Evolutionary conservation across 2,888 invertebrate genomes (phyloP), one percentile per base, ranked within the genome.

Genomic region (Malacosoma neustria): DNA sequence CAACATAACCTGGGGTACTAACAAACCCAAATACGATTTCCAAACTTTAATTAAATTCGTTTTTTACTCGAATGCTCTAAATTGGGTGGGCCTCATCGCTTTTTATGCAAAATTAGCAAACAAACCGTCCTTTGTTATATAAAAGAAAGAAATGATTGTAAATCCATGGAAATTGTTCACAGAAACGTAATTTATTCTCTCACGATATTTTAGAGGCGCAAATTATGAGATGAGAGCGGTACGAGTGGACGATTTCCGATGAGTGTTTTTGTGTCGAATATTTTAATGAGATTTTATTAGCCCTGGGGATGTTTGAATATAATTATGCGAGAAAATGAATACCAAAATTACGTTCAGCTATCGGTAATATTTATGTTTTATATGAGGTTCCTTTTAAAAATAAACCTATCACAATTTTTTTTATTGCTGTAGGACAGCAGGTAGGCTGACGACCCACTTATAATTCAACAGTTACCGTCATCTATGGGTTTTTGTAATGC

Each of bases 81-180:
- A 22, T 22, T 22, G 22, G 22, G 22, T 7, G 22, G 22, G 38
- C 37, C 36, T 37, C 40, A 14, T 42, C 43, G 39, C 33, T 44
- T 54, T 54, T 52, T 52, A 49, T 55, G 48, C 46, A 46, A 54
- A 59, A 54, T 56, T 50, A 43, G 53, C 48, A 51, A 59, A 61
- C 48, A 56, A 53, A 43, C 43, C 51, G 34, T 41, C 43, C 42
- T 54, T 55, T 58, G 52, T 54, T 44, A 41, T 41, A 43, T 36
- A 41, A 41, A 22, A 29, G 37, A 52, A 51, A 48, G 45, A 49
- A 51, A 51, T 51, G 43, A 61, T 58, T 65, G 56, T 61, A 60
- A 62, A 61, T 64, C 60, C 49, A 51, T 57, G 54, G 51, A 57
- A 62, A 58, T 58, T 48, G 50, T 54, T 52, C 49, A 47, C 39